Conservation (phyloP, 64 coral and sea anemone species). For the Stylophora pistillata region DNA sequence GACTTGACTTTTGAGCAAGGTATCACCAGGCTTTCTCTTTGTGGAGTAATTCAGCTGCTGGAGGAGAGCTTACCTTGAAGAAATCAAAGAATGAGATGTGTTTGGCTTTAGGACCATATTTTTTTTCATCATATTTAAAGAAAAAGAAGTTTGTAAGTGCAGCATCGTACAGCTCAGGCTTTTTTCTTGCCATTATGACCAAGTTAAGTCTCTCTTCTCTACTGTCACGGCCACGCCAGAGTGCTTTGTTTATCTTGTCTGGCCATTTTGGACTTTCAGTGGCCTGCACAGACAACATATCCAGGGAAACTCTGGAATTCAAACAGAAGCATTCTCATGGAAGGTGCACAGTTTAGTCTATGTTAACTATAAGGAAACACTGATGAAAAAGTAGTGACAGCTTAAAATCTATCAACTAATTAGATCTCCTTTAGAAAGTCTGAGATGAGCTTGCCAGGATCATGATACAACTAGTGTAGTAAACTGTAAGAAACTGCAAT, state of each 20-base stretch:
- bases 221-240: conserved; percentile 96
- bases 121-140: conserved; percentile 91
- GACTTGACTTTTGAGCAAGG: no score
- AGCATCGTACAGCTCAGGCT: conserved; percentile 88
- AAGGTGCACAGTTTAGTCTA: background rate
- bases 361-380: background rate
- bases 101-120: conserved; percentile 92
- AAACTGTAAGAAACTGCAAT: no score
- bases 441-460: no score
- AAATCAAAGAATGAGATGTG: conserved; percentile 99
- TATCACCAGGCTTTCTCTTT: no score
- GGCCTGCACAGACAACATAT: conserved; percentile 93
- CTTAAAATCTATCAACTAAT: no score
- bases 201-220: conserved; percentile 92
- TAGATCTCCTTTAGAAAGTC: no score
- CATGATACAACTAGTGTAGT: no score
- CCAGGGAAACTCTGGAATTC: conserved; percentile 77
- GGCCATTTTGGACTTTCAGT: conserved; percentile 91
- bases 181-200: conserved; percentile 88
- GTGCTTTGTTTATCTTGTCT: conserved; percentile 87
- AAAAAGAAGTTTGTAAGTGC: conserved; percentile 99
- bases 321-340: background rate
- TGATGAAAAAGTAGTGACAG: background rate
- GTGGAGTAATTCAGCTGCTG: no score
- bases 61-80: conserved; percentile 72